Conservation (phyloP, 1,140 invertebrate species). For the Drosophila sulfurigaster region DNA sequence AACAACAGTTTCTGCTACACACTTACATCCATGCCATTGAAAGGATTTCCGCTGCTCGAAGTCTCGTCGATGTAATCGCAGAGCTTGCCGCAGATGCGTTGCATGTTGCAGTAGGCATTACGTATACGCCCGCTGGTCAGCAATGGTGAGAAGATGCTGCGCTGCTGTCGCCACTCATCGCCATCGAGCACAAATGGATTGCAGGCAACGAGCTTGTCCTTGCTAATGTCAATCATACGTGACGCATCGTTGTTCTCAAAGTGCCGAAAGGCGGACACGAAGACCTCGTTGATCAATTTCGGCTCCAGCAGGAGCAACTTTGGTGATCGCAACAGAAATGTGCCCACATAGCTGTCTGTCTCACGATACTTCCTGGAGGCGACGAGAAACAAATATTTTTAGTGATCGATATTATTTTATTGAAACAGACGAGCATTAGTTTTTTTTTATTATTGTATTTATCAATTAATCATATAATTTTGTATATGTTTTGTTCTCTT, state of each 20-base stretch:
- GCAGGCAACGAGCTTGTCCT: slow-evolving; percentile 84
- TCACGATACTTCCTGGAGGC: slow-evolving; percentile 51
- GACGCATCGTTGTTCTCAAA: slow-evolving; percentile 84
- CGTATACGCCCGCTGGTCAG: slow-evolving; percentile 85
- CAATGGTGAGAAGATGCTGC: slow-evolving; percentile 86
- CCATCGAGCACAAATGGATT: slow-evolving; percentile 85
- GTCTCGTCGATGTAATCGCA: slow-evolving; percentile 46
- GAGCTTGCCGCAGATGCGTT: slow-evolving; percentile 60
- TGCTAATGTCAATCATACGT: slow-evolving; percentile 73
- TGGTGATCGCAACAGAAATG: slow-evolving; percentile 84
- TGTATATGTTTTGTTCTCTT: no score
- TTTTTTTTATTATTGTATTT: no score
- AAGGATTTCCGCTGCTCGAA: background rate
- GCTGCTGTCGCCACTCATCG: slow-evolving; percentile 86
- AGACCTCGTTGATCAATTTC: slow-evolving; percentile 85
- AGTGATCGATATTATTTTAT: no score
- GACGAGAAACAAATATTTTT: background rate
- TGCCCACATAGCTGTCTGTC: slow-evolving; percentile 78
- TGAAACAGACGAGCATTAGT: no score
- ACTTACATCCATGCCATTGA: slow-evolving; percentile 69
- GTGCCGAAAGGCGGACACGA: slow-evolving; percentile 85
- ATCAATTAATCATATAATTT: no score
- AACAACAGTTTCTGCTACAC: background rate
- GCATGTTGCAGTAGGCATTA: slow-evolving; percentile 66
- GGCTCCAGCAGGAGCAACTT: slow-evolving; percentile 86